These are phyloP conservation scores for Zaprionus davidi DNA, from an alignment of 1,140 invertebrate species.

Conservation along the genomic window DNA sequence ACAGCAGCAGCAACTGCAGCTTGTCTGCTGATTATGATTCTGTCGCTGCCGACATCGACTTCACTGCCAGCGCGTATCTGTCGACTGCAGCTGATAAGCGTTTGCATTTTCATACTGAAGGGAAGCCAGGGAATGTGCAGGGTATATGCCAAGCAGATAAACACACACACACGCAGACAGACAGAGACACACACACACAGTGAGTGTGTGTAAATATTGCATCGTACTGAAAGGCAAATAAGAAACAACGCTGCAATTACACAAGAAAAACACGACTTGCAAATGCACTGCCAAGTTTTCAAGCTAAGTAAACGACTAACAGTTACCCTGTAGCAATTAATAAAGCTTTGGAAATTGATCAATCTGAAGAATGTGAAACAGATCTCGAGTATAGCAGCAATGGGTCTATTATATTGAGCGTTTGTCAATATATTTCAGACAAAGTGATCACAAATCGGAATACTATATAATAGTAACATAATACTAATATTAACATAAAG, in stretches of 20 bases:
- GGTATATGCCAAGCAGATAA: slow-evolving; percentile 26
- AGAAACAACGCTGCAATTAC: slow-evolving; percentile 35
- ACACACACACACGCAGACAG: slow-evolving; percentile 28
- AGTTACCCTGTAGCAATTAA: slow-evolving; percentile 3
- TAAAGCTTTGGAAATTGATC: background rate
- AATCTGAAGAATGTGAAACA: background rate
- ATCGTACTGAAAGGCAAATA: slow-evolving; percentile 31
- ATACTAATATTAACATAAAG: no score
- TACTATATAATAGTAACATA: no score
- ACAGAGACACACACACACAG: slow-evolving; percentile 13
- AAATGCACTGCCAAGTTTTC: slow-evolving; percentile 11
- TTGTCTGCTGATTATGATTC: slow-evolving; percentile 47
- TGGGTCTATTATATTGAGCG: no score
- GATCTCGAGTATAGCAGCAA: no score
- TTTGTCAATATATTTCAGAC: no score
- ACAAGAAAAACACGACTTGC: slow-evolving; percentile 28
- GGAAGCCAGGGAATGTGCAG: background rate
- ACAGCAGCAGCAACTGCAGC: slow-evolving; percentile 6
- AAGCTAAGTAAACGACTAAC: background rate
- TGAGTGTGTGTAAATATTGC: slow-evolving; percentile 34
- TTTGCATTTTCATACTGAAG: slow-evolving; percentile 44
- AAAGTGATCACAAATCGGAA: no score
- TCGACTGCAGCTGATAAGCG: slow-evolving; percentile 61
- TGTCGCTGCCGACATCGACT: slow-evolving; percentile 6
- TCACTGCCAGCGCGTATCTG: background rate